Evolutionary conservation across 2,113 vertebrate species (phyloP).

Genomic region (Aptenodytes forsteri): DNA sequence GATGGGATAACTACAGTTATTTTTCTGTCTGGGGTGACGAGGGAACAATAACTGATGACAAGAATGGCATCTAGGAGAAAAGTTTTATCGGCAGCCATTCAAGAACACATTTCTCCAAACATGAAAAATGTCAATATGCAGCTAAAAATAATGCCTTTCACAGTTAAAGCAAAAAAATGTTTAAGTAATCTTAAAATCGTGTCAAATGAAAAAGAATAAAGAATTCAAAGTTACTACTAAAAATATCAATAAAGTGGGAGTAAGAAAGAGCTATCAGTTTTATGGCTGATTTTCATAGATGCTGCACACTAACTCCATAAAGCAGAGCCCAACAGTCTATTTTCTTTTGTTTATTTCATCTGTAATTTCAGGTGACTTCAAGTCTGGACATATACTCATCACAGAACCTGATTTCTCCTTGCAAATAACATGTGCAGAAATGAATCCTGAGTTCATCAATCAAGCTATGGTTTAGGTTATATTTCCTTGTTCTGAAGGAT

Average conservation of each 20-base stretch:
- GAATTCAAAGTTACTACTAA: background rate
- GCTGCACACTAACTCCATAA: background rate
- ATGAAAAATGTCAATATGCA: background rate
- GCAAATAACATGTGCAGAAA: background rate
- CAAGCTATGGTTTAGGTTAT: background rate
- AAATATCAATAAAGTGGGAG: background rate
- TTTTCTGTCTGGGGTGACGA: conserved; percentile 6
- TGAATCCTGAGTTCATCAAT: background rate
- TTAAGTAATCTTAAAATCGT: background rate
- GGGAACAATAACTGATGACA: conserved; percentile 3
- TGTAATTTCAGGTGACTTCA: background rate
- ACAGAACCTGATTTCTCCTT: background rate
- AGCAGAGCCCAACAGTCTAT: background rate
- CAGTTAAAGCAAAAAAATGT: background rate
- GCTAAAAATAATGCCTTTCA: conserved; percentile 17
- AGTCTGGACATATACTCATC: background rate
- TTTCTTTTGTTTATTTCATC: background rate
- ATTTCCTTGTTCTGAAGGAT: background rate
- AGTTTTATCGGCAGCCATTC: conserved; percentile 28
- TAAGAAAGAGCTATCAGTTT: background rate
- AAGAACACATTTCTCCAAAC: background rate
- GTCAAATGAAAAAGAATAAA: background rate
- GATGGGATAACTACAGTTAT: conserved; percentile 50
- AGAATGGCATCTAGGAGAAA: background rate
- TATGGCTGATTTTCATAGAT: background rate